Base-by-base conservation (phyloP, 1,140 invertebrate genomes). In the Ceratina australensis region DNA sequence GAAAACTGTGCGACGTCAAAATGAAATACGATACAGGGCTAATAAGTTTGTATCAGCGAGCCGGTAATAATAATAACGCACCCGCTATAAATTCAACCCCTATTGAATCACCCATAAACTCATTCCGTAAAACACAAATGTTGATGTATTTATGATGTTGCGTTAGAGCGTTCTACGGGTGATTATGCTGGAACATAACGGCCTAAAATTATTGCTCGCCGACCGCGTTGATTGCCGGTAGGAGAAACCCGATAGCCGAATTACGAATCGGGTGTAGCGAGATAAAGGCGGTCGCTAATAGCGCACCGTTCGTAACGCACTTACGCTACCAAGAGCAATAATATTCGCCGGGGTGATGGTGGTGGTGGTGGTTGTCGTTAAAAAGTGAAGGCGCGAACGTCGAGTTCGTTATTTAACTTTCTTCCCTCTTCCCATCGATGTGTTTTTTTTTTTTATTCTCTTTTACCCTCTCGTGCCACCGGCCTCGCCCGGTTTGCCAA, bases 371-470 rank as follows among this genome's bases (percentile, higher is more conserved):
- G 18, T 67, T 28, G 22, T 69, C 56, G 56, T 52, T 76, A 57
- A 57, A 57, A 49, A 47, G 28, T 20, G n/a, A 67, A 73, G n/a
- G 22, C 20, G 28, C 28, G 28, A 33, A 33, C 16, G 22, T 61
- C 47, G 33, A 13, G 54, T 67, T 67, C 42, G 66, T 73, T 73
- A 26, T n/a, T 47, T 18, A 15, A 72, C 26, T 72, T 59, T 61
- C 22, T 4, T 13, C 26, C 18, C 28, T 12, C 5, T 16, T 2
- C 3, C 57, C 22, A 24, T 15, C 12, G 28, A 33, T 33, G 28
- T 5, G 2, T 33, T 33, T 24, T 72, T 57, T 33, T 33, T 33
- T 24, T 72, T 57, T 65, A 16, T 3, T 8, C 26, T 8, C 28
- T n/a, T 13, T 18, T 7, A 0, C 67, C 12, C 16, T 18, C 18